phyloP scores from a whole-genome alignment of 2,113 vertebrate species.

The Ameiurus melas region DNA sequence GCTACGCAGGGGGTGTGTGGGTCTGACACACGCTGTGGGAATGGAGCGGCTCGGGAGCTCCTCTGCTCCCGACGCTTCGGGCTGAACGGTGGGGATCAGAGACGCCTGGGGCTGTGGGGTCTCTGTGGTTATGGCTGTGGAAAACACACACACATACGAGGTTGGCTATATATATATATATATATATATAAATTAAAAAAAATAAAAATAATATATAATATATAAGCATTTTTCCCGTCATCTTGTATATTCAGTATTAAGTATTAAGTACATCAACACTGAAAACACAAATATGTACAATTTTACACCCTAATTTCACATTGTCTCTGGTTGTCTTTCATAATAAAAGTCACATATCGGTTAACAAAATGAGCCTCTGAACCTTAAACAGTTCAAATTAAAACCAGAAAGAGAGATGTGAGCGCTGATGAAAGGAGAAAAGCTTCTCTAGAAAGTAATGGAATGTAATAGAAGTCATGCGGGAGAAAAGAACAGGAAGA shows the following conservation, averaged over 20 bases:
- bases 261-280: neutral
- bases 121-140: slow-evolving; percentile 71
- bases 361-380: neutral
- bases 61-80: slow-evolving; percentile 73
- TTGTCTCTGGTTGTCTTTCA: neutral
- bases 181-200: too few relatives aligned
- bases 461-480: neutral
- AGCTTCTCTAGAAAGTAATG: neutral
- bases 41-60: slow-evolving; percentile 81
- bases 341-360: neutral
- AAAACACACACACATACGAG: slow-evolving; percentile 6
- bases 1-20: slow-evolving; percentile 88
- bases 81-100: slow-evolving; percentile 71
- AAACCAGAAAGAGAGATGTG: neutral
- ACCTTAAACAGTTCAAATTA: too few relatives aligned
- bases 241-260: neutral
- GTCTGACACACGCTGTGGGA: slow-evolving; percentile 89
- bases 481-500: neutral
- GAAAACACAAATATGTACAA: neutral
- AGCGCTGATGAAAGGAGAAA: neutral
- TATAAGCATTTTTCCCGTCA: neutral
- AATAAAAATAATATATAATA: too few relatives aligned
- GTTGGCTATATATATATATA: too few relatives aligned
- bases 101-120: slow-evolving; percentile 72
- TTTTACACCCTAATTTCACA: neutral